Percentiles rank a stretch among this genome's conserved stretches.
Conservation (phyloP, 2,888 invertebrate species). For the Drosophila mimica region DNA sequence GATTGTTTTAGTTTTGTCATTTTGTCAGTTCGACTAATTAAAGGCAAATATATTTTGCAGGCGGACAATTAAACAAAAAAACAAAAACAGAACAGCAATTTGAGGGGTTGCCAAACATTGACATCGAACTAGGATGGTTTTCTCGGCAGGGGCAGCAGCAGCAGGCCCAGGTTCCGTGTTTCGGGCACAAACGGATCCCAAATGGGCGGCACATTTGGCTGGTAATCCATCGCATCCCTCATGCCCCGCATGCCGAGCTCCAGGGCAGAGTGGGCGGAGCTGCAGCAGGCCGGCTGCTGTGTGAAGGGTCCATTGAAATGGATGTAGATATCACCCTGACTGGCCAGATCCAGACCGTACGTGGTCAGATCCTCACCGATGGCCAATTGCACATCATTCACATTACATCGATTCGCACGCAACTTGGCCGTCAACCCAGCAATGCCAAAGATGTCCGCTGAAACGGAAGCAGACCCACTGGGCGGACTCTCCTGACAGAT, state of each 20-base stretch:
- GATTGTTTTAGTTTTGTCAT: slow-evolving; percentile 29
- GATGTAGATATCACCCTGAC: slow-evolving; percentile 68
- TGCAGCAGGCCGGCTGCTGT: slow-evolving; percentile 50
- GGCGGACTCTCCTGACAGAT: slow-evolving; percentile 22
- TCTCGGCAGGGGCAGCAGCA: slow-evolving; percentile 10
- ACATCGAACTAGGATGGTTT: slow-evolving; percentile 35
- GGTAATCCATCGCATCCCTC: slow-evolving; percentile 54
- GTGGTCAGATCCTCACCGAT: slow-evolving; percentile 65
- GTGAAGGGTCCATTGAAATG: slow-evolving; percentile 72
- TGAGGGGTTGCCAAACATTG: slow-evolving; percentile 36
- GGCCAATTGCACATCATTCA: slow-evolving; percentile 30
- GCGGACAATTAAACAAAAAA: slow-evolving; percentile 30
- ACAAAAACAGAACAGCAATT: slow-evolving; percentile 44
- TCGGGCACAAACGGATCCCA: slow-evolving; percentile 70
- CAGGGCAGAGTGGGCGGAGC: slow-evolving; percentile 47
- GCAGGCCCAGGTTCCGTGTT: slow-evolving; percentile 54
- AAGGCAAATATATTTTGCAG: slow-evolving; percentile 6
- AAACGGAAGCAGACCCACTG: background rate
- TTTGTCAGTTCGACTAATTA: slow-evolving; percentile 8
- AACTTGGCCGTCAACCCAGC: slow-evolving; percentile 39
- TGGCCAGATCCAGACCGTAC: slow-evolving; percentile 60
- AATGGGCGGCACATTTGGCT: slow-evolving; percentile 46
- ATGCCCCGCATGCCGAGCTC: slow-evolving; percentile 71
- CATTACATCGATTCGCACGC: slow-evolving; percentile 22
- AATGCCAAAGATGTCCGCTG: slow-evolving; percentile 49